Evolutionary conservation across 2,888 invertebrate species (phyloP).

Genomic region (Chirona hameri): DNA sequence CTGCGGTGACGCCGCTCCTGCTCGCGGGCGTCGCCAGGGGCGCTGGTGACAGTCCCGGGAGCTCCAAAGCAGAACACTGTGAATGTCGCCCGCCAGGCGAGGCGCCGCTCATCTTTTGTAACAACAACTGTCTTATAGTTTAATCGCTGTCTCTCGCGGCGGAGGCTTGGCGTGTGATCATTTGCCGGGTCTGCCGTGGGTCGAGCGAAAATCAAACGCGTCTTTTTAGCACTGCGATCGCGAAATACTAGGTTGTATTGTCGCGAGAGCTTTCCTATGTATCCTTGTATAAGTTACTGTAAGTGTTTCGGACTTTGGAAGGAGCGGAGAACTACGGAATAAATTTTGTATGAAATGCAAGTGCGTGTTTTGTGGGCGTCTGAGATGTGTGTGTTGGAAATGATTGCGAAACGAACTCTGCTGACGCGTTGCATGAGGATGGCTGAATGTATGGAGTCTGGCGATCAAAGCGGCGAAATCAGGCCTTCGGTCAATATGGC

Average conservation of each 20-base stretch:
- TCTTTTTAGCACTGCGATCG: background rate
- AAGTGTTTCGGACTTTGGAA: background rate
- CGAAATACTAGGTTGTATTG: background rate
- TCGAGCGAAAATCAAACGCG: background rate
- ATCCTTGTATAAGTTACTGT: background rate
- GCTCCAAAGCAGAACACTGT: background rate
- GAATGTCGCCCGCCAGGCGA: background rate
- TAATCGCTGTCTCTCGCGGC: background rate
- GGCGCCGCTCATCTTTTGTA: background rate
- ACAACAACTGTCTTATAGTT: background rate
- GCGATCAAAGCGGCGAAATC: too few relatives aligned
- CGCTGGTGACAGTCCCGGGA: background rate
- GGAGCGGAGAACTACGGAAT: background rate
- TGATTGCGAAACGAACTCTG: too few relatives aligned
- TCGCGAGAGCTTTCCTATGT: background rate
- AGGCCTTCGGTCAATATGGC: too few relatives aligned
- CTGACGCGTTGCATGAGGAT: too few relatives aligned
- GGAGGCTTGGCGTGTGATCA: background rate
- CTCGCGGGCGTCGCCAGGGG: background rate
- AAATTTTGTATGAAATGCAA: constrained; percentile 1
- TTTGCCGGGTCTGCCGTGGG: background rate
- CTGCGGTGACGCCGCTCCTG: background rate
- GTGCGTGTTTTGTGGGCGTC: too few relatives aligned
- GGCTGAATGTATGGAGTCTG: too few relatives aligned
- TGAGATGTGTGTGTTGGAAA: too few relatives aligned